Base-by-base conservation (phyloP, 2,797 vertebrate genomes). In the Lepus oiostolus region DNA sequence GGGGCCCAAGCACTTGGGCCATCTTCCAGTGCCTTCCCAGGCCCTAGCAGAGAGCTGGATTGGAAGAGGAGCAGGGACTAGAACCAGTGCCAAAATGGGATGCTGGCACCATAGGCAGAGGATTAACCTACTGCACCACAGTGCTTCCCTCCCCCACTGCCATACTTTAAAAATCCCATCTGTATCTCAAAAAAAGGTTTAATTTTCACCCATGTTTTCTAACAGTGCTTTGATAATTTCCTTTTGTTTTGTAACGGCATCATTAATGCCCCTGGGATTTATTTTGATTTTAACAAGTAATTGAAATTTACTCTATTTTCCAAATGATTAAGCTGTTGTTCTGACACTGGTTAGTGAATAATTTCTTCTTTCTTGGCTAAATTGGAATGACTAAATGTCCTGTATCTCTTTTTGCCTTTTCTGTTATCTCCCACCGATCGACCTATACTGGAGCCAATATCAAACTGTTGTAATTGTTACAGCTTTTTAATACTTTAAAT, bases 401-500 rank as follows among this genome's bases (percentile, higher is more conserved):
- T 28, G 67, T 47, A 24, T 72, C n/a, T 92, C n/a, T 47, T 85
- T 92, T 32, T 38, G 17, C 22, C 12, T 79, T 93, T 90, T 79
- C 42, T 88, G 24, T 1, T 85, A 26, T 91, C 32, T 91, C 88
- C 67, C 22, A 63, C 22, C 28, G 35, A 86, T 71, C n/a, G 42
- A 58, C n/a, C 42, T 89, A 58, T 83, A 24, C n/a, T 93, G 11
- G 38, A 79, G 30, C 24, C 28, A 88, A 6, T 83, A 79, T 8
- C 16, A 93, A 77, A 52, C 30, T 72, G n/a, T 62, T 87, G 8
- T 50, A 87, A 84, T 84, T 85, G 50, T 71, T 60, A 26, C 42
- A 7, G 22, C 7, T 62, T 93, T 81, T 67, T 81, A 84, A 91
- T 85, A 77, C 30, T 87, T 91, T 74, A 91, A 88, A 88, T 76